Evolutionary conservation across 2,797 vertebrate species (phyloP), one percentile per base, ranked within the genome.

Genomic region (Typhlichthys eigenmanni): DNA sequence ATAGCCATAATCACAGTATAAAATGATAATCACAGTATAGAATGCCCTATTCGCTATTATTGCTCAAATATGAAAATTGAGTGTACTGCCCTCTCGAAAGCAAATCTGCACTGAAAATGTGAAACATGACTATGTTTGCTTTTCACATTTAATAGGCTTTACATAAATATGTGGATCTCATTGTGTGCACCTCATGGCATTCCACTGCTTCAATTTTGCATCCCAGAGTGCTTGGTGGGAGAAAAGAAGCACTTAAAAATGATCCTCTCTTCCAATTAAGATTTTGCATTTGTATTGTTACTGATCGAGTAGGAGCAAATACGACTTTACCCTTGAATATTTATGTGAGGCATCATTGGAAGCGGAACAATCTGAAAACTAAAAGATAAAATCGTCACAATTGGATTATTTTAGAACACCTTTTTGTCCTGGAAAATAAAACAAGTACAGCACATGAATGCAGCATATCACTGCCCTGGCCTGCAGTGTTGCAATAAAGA

Each of bases 71-170:
- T 82, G 81, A 84, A 76, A 84, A 85, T 81, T 70, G 72, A 78
- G 73, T 58, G 74, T 75, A 70, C 69, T 79, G 64, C 75, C 84
- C 79, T 62, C 64, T 76, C 81, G 84, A 81, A 78, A 85, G 74
- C 74, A 71, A 85, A 74, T 70, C 66, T 67, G 79, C 77, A 79
- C 71, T 72, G 77, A 84, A 83, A 82, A 80, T 76, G 70, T 78
- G 66, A 85, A 81, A 80, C 69, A 74, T 71, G 75, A 69, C 79
- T 75, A 82, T 81, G 79, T 87, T 87, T 87, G 85, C 74, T 80
- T 84, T 87, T 85, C 88, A 87, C 83, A 74, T 83, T 87, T 90
- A 88, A 90, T 87, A 83, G 82, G 88, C 69, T 88, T 88, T 88
- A 85, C 88, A 87, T 88, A 85, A 76, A 88, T 85, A 70, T 85